Percentiles rank a stretch among this genome's conserved stretches.
phyloP scores from a whole-genome alignment of 2,113 vertebrate species.

The Tragelaphus strepsiceros region DNA sequence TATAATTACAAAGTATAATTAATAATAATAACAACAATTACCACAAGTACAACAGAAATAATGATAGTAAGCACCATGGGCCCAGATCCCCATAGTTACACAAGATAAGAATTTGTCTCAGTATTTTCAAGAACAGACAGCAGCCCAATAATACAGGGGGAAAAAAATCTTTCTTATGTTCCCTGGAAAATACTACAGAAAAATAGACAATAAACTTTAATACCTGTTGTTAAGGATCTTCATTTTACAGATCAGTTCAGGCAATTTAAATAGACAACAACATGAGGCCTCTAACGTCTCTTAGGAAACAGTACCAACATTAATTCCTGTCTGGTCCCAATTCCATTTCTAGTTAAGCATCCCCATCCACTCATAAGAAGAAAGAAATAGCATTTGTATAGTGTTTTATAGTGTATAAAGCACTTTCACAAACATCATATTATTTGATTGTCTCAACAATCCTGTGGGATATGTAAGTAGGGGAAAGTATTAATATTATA shows the following conservation, averaged over 20 bases:
- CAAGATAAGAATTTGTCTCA: constrained; percentile 41
- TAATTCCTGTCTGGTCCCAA: constrained; percentile 26
- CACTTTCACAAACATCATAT: constrained; percentile 18
- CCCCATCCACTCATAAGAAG: constrained; percentile 22
- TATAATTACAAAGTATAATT: constrained; percentile 59
- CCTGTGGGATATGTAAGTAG: background rate
- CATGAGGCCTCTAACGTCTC: constrained; percentile 15
- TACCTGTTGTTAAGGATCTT: constrained; percentile 58
- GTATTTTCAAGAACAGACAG: constrained; percentile 53
- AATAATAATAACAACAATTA: constrained; percentile 56
- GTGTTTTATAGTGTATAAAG: constrained; percentile 33
- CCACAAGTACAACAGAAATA: constrained; percentile 29
- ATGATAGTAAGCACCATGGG: constrained; percentile 18
- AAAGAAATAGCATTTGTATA: constrained; percentile 21
- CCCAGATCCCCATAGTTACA: background rate
- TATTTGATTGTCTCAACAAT: constrained; percentile 46
- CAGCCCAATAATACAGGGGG: background rate
- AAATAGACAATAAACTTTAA: constrained; percentile 24
- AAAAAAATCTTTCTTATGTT: constrained; percentile 44
- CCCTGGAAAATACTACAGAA: constrained; percentile 29
- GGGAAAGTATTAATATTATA: constrained; percentile 20
- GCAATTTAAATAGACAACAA: constrained; percentile 49
- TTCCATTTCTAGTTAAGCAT: constrained; percentile 49
- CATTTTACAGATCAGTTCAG: constrained; percentile 23
- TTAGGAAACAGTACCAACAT: constrained; percentile 49